A percentile compares a stretch with the other conserved stretches of the same genome.
phyloP scores from a whole-genome alignment of 2,888 invertebrate species.

The Ptychoptera albimana region DNA sequence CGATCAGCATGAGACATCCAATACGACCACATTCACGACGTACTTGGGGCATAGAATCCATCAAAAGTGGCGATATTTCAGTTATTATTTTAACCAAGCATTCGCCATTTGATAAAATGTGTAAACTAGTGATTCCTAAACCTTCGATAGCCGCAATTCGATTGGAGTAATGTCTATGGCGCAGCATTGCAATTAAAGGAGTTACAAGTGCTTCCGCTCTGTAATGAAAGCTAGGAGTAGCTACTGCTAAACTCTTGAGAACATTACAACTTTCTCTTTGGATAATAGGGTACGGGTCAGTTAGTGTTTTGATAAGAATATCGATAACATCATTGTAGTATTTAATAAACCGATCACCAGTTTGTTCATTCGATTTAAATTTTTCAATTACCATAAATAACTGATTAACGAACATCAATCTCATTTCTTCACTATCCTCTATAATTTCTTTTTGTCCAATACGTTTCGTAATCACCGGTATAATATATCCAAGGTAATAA shows the following conservation, averaged over 20 bases:
- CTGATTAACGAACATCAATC: slow-evolving; percentile 49
- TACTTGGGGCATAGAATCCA: slow-evolving; percentile 69
- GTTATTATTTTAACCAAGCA: slow-evolving; percentile 54
- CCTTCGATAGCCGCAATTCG: slow-evolving; percentile 58
- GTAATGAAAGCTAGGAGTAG: slow-evolving; percentile 54
- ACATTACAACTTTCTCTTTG: slow-evolving; percentile 63
- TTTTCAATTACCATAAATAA: slow-evolving; percentile 47
- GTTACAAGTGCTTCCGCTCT: slow-evolving; percentile 57
- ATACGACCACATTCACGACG: slow-evolving; percentile 60
- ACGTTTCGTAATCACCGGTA: slow-evolving; percentile 60
- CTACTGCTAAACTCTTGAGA: slow-evolving; percentile 45
- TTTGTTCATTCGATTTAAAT: slow-evolving; percentile 40
- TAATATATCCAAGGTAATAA: slow-evolving; percentile 55
- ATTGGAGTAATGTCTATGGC: slow-evolving; percentile 71
- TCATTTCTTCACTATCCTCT: slow-evolving; percentile 63
- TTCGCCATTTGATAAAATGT: slow-evolving; percentile 47
- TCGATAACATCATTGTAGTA: slow-evolving; percentile 43
- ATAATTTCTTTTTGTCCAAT: slow-evolving; percentile 59
- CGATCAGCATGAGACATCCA: slow-evolving; percentile 61
- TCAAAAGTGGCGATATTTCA: slow-evolving; percentile 72
- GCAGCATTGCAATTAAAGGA: slow-evolving; percentile 53
- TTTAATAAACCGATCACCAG: slow-evolving; percentile 25
- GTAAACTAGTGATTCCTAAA: slow-evolving; percentile 49
- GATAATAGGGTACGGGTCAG: slow-evolving; percentile 66
- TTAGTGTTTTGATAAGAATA: slow-evolving; percentile 53